Base-by-base conservation (phyloP, 2,888 invertebrate genomes). In the Nasonovia ribisnigri region DNA sequence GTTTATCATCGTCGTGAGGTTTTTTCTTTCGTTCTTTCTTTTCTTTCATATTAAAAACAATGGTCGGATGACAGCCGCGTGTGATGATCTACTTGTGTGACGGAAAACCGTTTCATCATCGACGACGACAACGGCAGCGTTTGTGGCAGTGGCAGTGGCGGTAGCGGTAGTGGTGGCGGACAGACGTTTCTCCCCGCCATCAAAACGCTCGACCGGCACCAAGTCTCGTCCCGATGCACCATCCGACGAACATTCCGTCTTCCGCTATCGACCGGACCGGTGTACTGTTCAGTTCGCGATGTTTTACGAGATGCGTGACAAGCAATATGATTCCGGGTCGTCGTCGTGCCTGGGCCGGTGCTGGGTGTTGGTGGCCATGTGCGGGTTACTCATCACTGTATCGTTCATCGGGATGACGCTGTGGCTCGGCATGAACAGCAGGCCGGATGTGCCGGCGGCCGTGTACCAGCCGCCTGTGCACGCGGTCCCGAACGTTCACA, bases 321-420 rank as follows among this genome's bases (percentile, higher is more conserved):
- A 95, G 92, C 94, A 94, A 67, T 93, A 94, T 67, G 92, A 94
- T 60, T 90, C 92, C 86, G 94, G 91, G 88, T 88, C 95, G 93
- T 88, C 95, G 93, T 95, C 95, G 88, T 95, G 95, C 95, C 95
- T 95, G 95, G 94, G 95, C 42, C 95, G 95, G 77, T 95, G 95
- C 95, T 95, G 95, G 95, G 94, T 95, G 84, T 94, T 95, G 88
- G 95, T 95, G 57, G 95, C 95, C 26, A 94, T 95, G 60, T 95
- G 95, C 57, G 95, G 95, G 8, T 92, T 95, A 48, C 94, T 95
- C n/a, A 95, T 95, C 29, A 95, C 95, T 29, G 95, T 95, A 10
- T 94, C 95, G 13, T 95, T 95, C 93, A 95, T 95, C 51, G 95
- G 95, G 16, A 94, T 95, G 90, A 95, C 95, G 13, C 93, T 95